phyloP scores from a whole-genome alignment of 2,113 vertebrate genomes.

The Syngnathus floridae region DNA sequence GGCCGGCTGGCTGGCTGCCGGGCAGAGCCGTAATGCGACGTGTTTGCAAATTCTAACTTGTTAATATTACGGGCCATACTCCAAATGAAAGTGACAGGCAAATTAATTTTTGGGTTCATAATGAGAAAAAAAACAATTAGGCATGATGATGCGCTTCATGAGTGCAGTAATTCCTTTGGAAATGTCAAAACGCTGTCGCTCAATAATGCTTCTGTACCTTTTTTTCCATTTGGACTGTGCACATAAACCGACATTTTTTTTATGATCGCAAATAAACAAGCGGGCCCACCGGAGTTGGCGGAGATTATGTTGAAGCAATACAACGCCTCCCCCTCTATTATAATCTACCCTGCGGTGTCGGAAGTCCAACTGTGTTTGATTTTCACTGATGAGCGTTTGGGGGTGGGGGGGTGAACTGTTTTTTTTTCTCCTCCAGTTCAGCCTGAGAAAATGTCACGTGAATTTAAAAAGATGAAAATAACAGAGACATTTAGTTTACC shows the following conservation, averaged over 20 bases:
- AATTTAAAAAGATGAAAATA: slow-evolving; percentile 23
- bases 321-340: slow-evolving; percentile 18
- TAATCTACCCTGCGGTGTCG: slow-evolving; percentile 33
- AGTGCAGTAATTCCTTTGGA: background rate
- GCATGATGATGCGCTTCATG: background rate
- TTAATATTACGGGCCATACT: background rate
- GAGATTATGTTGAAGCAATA: background rate
- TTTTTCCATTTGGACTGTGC: background rate
- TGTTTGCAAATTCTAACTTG: background rate
- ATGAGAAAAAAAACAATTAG: too few relatives aligned
- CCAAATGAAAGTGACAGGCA: background rate
- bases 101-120: too few relatives aligned
- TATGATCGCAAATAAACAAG: background rate
- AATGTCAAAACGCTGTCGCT: background rate
- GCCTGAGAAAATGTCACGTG: slow-evolving; percentile 37
- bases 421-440: slow-evolving; percentile 6
- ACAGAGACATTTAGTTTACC: background rate
- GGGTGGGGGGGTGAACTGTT: slow-evolving; percentile 18
- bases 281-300: background rate
- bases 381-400: slow-evolving; percentile 39
- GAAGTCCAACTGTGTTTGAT: slow-evolving; percentile 35
- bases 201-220: background rate
- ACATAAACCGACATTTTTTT: background rate
- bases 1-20: background rate
- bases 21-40: background rate